Evolutionary conservation across 1,140 invertebrate species (phyloP).

Genomic region (Caenorhabditis brenneri): DNA sequence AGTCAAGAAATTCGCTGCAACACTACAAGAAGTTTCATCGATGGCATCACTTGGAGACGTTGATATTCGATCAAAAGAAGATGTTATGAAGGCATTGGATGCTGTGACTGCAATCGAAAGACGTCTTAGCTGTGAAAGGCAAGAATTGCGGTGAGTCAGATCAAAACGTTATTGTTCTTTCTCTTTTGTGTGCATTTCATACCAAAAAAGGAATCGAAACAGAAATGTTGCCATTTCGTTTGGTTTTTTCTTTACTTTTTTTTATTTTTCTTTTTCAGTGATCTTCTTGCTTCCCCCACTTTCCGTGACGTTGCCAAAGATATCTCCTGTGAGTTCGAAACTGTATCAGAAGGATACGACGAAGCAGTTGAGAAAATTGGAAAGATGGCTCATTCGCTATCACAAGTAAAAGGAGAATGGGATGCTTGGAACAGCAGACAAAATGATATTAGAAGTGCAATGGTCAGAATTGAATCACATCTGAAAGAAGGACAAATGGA

Average conservation of each 20-base stretch:
- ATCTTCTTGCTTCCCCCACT: slow-evolving; percentile 8
- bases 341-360: slow-evolving; percentile 50
- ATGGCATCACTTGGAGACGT: slow-evolving; percentile 18
- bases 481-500: slow-evolving; percentile 45
- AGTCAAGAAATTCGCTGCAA: slow-evolving; percentile 4
- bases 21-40: slow-evolving; percentile 33
- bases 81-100: slow-evolving; percentile 38
- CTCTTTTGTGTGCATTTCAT: background rate
- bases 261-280: slow-evolving; percentile 25
- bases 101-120: slow-evolving; percentile 34
- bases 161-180: slow-evolving; percentile 8
- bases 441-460: slow-evolving; percentile 41
- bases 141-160: slow-evolving; percentile 48
- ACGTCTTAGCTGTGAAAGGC: slow-evolving; percentile 43
- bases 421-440: slow-evolving; percentile 23
- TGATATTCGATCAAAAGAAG: slow-evolving; percentile 52
- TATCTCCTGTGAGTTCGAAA: slow-evolving; percentile 24
- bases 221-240: background rate
- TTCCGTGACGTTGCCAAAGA: slow-evolving; percentile 33
- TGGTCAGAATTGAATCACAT: slow-evolving; percentile 23
- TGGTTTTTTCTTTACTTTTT: background rate
- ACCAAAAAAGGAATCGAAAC: background rate
- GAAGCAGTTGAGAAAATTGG: slow-evolving; percentile 48
- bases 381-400: slow-evolving; percentile 14
- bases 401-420: slow-evolving; percentile 46